Base-by-base conservation (phyloP, 2,113 vertebrate species). In the Oreochromis spilurus region DNA sequence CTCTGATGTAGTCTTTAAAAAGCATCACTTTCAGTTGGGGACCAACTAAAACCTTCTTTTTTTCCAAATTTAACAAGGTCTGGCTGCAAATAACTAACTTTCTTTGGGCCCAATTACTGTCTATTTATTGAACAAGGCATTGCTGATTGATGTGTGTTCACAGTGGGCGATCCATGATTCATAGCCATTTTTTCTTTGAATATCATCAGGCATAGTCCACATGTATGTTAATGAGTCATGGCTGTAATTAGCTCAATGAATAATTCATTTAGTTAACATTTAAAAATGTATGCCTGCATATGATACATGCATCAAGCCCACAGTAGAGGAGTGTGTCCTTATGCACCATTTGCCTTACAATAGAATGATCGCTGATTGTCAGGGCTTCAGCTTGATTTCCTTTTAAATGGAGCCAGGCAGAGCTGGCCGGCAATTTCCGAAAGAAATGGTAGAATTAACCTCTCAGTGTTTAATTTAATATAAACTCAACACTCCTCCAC, bases 81-180 rank as follows among this genome's bases (percentile, higher is more conserved):
- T 87, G 84, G 62, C 81, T 89, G 80, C 79, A 93, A 91, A 94
- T 92, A 89, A 79, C 43, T 34, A 55, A 82, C 79, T 91, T 92
- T 95, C 93, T 90, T 83, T 95, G 92, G 94, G 92, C 93, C 94
- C 90, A 95, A 95, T 95, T 96, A 95, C 58, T 29, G 54, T 81
- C 70, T 89, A 81, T 95, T 94, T 94, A 94, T 89, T 89, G 87
- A 91, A 87, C 88, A 88, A 89, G 38, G 24, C 75, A 31, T 85
- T 82, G 7, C 87, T 85, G 90, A 94, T 79, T 89, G 93, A 94
- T 94, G 88, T 90, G 67, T 72, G 79, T 83, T 92, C 86, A 80
- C 87, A 85, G 94, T 87, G 89, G 93, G 93, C 29, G 40, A 95
- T 91, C 83, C 81, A 91, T 93, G 88, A 91, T 91, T 94, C 91